These are phyloP conservation scores for Oscarella lobularis DNA, from an alignment of 37 sponge, comb jelly and placozoan species.

Conservation along the genomic window DNA sequence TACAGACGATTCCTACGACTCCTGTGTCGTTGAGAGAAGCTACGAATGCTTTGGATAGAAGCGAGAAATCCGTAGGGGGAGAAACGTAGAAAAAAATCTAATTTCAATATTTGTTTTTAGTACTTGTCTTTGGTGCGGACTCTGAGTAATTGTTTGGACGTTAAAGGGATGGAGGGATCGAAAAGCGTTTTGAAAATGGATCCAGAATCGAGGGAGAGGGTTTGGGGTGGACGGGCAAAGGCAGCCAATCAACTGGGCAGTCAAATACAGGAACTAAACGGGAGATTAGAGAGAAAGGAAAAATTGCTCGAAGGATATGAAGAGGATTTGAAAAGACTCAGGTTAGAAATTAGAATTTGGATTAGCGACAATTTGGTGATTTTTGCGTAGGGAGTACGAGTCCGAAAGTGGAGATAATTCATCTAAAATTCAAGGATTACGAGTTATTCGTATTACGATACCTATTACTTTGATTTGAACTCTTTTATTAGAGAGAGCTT, in stretches of 20 bases:
- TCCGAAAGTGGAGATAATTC: neutral
- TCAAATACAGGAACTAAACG: neutral
- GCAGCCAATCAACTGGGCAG: neutral
- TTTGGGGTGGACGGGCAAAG: neutral
- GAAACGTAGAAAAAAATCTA: no score
- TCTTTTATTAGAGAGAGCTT: conserved; percentile 1
- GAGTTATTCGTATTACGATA: no score
- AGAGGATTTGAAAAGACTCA: neutral
- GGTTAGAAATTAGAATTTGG: neutral
- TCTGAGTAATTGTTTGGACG: neutral
- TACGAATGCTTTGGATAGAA: neutral
- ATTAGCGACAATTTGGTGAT: no score
- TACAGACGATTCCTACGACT: neutral
- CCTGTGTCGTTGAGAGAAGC: neutral
- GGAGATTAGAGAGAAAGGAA: neutral
- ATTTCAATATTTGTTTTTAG: neutral
- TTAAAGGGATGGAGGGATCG: neutral
- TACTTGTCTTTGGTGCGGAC: neutral
- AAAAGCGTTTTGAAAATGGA: neutral
- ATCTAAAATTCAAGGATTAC: neutral
- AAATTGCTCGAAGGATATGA: conserved; percentile 3
- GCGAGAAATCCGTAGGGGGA: neutral
- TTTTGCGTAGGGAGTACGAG: neutral
- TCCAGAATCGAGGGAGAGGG: neutral
- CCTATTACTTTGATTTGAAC: no score